Base-by-base conservation (phyloP, 2,888 invertebrate genomes). In the Molorchus minor region DNA sequence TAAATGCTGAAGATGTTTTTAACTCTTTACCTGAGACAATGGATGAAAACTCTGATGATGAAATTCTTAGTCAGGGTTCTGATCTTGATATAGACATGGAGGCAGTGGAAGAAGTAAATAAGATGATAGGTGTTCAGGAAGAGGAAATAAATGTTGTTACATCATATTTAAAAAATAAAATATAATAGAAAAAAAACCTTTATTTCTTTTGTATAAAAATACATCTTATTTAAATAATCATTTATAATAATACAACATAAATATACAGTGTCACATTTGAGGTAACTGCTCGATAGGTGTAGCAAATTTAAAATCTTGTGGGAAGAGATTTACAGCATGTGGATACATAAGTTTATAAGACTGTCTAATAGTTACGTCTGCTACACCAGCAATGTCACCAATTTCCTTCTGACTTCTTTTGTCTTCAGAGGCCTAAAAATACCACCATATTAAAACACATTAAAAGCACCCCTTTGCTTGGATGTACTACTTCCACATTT, bases 321-420 rank as follows among this genome's bases (percentile, higher is more conserved):
- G 99, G 82, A 99, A 99, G 1, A 99, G 84, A 74, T 92, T 91
- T 1, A 86, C 87, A 0, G 98, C 98, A 75, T 91, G 92, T 1
- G 97, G 96, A 78, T 95, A 94, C 95, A 99, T 96, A 29, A 96
- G 85, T 80, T 98, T 98, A 82, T 98, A 99, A 0, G 97, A 95
- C 78, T 98, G 97, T 20, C 96, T 85, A 69, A 99, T 98, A 0
- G 99, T 99, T 10, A 96, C 97, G 79, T 99, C 98, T 2, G 98
- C 98, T 0, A 97, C 98, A 30, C 98, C 98, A 29, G 98, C 97
- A 70, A 98, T 95, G 75, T 98, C 98, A 0, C 98, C 97, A 70
- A 99, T 98, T 82, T 99, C 98, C 80, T 96, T 97, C 78, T 96
- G 96, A 65, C 94, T 93, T 71, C 93, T 89, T 77, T 98, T 94